Percentiles rank a stretch among this genome's conserved stretches.
These are phyloP conservation scores for Ianthella basta DNA, from an alignment of 37 sponge, comb jelly and placozoan genomes.

Conservation along the genomic window DNA sequence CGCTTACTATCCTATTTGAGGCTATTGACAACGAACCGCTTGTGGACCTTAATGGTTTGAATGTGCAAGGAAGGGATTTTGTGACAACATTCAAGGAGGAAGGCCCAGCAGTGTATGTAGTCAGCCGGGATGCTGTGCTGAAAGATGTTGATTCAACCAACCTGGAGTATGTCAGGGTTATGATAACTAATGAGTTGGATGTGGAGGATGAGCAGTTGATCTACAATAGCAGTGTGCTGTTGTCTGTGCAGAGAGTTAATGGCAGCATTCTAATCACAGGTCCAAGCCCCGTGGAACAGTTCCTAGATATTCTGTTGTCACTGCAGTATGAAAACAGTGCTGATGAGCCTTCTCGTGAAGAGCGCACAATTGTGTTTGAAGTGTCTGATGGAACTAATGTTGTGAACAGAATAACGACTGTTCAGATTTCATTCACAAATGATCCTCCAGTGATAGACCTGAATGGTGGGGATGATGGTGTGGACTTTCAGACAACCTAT, in stretches of 20 bases:
- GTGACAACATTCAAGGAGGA: conserved; percentile 42
- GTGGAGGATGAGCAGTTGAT: conserved; percentile 1
- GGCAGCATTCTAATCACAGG: conserved; percentile 4
- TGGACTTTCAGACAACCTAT: not conserved
- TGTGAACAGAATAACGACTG: not conserved
- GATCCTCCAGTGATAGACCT: conserved; percentile 56
- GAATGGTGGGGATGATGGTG: not conserved
- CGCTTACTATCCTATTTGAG: conserved; percentile 39
- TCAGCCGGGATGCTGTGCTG: not conserved
- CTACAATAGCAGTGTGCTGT: conserved; percentile 4
- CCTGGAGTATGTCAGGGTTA: conserved; percentile 21
- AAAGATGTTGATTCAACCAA: conserved; percentile 43
- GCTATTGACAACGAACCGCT: conserved; percentile 66
- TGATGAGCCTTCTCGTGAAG: conserved; percentile 48
- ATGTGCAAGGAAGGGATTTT: conserved; percentile 31
- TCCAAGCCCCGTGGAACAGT: conserved; percentile 43
- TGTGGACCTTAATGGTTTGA: conserved; percentile 67
- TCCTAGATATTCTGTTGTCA: conserved; percentile 20
- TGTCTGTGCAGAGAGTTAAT: not conserved
- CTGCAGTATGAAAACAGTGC: conserved; percentile 61
- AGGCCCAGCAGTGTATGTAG: conserved; percentile 26
- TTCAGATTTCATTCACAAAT: conserved; percentile 40
- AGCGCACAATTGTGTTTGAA: not conserved
- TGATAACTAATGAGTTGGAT: not conserved
- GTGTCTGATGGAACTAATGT: not conserved